Evolutionary conservation across 1,140 invertebrate genomes (phyloP).

Genomic region (Drosophila cardini): DNA sequence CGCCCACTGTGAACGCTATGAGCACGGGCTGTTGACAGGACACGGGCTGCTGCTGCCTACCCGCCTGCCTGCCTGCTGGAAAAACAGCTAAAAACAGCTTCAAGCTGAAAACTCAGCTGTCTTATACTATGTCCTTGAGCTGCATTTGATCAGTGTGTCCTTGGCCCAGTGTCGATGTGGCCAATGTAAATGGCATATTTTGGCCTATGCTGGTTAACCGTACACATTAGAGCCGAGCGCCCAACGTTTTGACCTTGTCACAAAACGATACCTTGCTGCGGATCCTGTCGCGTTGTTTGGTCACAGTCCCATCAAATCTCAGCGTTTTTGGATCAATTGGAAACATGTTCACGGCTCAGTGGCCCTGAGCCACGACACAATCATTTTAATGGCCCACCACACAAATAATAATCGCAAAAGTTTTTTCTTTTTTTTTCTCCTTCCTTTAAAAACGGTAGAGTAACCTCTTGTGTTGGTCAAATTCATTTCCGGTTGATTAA

Average conservation of each 20-base stretch:
- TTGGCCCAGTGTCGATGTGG: conserved; percentile 61
- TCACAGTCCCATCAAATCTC: conserved; percentile 47
- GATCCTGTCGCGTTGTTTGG: conserved; percentile 59
- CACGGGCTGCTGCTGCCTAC: conserved; percentile 8
- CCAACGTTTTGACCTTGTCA: conserved; percentile 8
- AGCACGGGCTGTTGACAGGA: conserved; percentile 48
- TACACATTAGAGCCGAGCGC: conserved; percentile 35
- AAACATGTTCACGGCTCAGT: conserved; percentile 66
- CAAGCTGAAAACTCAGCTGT: conserved; percentile 27
- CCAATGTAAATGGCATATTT: conserved; percentile 79
- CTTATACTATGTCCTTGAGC: conserved; percentile 33
- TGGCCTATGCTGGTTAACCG: conserved; percentile 79
- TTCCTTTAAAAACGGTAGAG: conserved; percentile 19
- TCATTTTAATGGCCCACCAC: conserved; percentile 69
- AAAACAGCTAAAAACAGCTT: not conserved
- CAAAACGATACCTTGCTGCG: conserved; percentile 46
- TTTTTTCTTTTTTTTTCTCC: not conserved
- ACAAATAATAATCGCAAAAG: conserved; percentile 36
- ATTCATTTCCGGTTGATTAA: conserved; percentile 80
- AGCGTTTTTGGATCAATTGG: conserved; percentile 30
- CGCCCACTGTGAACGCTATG: conserved; percentile 59
- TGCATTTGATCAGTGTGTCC: conserved; percentile 39
- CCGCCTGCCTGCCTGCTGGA: conserved; percentile 3
- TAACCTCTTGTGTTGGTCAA: conserved; percentile 81
- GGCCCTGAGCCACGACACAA: conserved; percentile 57